phyloP scores from a whole-genome alignment of 2,888 invertebrate species.

The Electrophaes corylata region DNA sequence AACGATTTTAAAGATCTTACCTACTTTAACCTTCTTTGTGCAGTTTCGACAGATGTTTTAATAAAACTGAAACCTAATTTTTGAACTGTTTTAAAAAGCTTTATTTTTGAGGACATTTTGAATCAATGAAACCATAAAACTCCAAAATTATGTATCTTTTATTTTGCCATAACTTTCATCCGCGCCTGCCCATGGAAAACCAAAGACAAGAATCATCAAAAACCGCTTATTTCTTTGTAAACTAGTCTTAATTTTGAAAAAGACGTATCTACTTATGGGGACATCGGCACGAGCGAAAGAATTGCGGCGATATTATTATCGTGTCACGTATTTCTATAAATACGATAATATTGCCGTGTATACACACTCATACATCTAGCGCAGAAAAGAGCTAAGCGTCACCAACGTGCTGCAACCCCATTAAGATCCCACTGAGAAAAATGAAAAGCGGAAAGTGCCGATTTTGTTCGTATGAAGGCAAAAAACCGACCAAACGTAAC shows the following conservation, averaged over 20 bases:
- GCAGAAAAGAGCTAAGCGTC: no score
- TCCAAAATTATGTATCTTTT: background rate
- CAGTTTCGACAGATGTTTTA: background rate
- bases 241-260: constrained; percentile 43
- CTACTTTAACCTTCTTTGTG: constrained; percentile 2
- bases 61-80: constrained; percentile 4
- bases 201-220: constrained; percentile 52
- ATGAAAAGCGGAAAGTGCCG: no score
- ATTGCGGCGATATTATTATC: no score
- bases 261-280: constrained; percentile 27
- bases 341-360: no score
- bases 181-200: constrained; percentile 47
- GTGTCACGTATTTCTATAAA: no score
- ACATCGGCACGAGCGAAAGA: no score
- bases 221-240: constrained; percentile 38
- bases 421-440: no score
- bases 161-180: constrained; percentile 32
- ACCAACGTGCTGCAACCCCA: no score
- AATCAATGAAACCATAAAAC: background rate
- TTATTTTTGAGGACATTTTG: background rate
- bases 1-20: constrained; percentile 5
- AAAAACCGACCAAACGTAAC: no score
- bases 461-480: no score
- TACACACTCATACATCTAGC: no score
- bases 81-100: constrained; percentile 9